phyloP scores from a whole-genome alignment of 64 coral and sea anemone genomes.

The Pocillopora verrucosa region DNA sequence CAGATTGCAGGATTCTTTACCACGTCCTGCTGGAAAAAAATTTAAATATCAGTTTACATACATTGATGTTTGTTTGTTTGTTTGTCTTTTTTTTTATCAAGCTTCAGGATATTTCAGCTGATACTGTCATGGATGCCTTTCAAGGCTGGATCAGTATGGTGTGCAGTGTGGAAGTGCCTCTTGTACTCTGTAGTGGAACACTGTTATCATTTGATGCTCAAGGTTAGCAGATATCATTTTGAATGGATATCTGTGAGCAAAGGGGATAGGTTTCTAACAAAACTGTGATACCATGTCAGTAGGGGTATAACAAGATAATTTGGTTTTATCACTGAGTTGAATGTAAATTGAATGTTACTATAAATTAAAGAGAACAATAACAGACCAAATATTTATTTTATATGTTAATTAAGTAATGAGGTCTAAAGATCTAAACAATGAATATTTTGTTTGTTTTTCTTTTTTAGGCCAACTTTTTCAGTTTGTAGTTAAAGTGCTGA shows the following conservation, averaged over 20 bases:
- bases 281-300: too few relatives aligned
- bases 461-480: constrained; percentile 28
- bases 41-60: neutral
- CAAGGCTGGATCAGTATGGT: constrained; percentile 33
- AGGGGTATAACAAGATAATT: too few relatives aligned
- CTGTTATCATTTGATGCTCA: constrained; percentile 25
- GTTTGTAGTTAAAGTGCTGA: constrained; percentile 60
- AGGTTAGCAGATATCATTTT: neutral
- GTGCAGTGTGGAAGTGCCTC: constrained; percentile 6
- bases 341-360: too few relatives aligned
- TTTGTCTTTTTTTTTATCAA: neutral
- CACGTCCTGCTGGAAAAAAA: too few relatives aligned
- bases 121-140: constrained; percentile 54
- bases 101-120: constrained; percentile 14
- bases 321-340: too few relatives aligned
- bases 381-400: too few relatives aligned
- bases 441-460: constrained; percentile 1
- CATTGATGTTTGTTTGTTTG: neutral
- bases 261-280: neutral
- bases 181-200: constrained; percentile 63
- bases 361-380: too few relatives aligned
- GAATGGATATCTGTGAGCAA: too few relatives aligned
- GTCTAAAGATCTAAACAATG: neutral
- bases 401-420: too few relatives aligned
- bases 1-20: too few relatives aligned